Conservation (phyloP, 2,113 vertebrate species). For the Rhea americana region DNA sequence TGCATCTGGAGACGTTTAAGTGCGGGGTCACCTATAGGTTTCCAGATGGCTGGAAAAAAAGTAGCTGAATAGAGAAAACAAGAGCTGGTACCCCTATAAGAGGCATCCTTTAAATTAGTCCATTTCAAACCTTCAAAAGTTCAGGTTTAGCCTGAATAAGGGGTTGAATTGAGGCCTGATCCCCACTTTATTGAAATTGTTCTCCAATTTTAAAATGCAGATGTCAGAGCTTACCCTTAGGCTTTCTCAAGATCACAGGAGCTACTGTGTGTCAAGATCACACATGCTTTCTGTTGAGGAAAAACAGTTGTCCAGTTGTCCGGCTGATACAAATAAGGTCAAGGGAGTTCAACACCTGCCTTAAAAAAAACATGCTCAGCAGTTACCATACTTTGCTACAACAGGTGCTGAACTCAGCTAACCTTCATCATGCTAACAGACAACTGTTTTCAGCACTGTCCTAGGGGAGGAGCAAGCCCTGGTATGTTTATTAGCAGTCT, state of each 20-base stretch:
- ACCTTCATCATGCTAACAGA: not conserved
- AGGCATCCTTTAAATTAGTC: not conserved
- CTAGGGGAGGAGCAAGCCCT: not conserved
- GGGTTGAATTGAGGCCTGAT: not conserved
- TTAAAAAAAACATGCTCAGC: not conserved
- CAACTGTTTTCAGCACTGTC: not conserved
- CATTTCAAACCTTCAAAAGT: not conserved
- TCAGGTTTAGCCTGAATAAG: not conserved
- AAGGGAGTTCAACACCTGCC: conserved; percentile 36
- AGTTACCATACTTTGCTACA: not conserved
- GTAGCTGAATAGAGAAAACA: not conserved
- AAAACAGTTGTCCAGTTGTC: conserved; percentile 2
- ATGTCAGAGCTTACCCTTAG: not conserved
- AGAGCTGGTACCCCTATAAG: not conserved
- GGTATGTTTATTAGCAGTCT: not conserved
- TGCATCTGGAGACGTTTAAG: not conserved
- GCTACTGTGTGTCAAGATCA: not conserved
- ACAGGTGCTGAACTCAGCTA: conserved; percentile 37
- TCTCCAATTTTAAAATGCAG: not conserved
- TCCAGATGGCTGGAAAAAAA: not conserved
- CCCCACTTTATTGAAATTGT: not conserved
- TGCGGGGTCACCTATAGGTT: not conserved
- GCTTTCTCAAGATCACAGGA: not conserved
- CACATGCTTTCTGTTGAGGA: not conserved
- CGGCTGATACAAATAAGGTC: not conserved